These are phyloP conservation scores for Enhydra lutris DNA, from an alignment of 2,113 vertebrate species.

Conservation along the genomic window DNA sequence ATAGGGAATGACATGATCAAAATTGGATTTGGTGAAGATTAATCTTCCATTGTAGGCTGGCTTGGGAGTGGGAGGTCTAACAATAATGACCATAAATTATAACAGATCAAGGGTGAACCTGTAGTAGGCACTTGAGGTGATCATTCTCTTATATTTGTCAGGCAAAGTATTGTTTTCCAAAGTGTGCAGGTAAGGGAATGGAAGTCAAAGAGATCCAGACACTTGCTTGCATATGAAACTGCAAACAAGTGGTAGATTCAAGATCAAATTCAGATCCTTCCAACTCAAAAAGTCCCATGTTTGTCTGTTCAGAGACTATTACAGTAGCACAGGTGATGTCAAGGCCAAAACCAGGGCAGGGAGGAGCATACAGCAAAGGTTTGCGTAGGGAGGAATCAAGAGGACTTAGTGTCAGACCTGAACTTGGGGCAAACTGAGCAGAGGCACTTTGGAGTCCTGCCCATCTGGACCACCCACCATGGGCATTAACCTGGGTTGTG, in stretches of 20 bases:
- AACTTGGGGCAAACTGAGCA: neutral
- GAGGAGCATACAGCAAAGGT: neutral
- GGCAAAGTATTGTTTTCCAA: neutral
- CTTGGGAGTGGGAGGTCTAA: neutral
- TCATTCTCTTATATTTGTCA: neutral
- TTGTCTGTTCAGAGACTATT: constrained; percentile 21
- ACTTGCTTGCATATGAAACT: constrained; percentile 19
- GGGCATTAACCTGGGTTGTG: neutral
- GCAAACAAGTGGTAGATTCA: constrained; percentile 8
- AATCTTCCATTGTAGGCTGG: constrained; percentile 9
- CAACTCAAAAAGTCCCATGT: neutral
- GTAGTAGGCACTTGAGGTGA: neutral
- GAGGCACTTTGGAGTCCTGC: neutral
- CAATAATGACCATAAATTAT: neutral
- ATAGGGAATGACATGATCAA: constrained; percentile 54
- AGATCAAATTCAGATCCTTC: constrained; percentile 44
- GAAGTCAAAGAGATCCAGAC: constrained; percentile 30
- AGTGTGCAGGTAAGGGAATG: constrained; percentile 28
- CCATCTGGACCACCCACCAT: neutral
- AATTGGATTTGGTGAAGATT: constrained; percentile 39
- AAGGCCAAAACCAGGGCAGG: neutral
- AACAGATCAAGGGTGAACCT: neutral
- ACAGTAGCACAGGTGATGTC: neutral
- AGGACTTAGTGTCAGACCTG: neutral
- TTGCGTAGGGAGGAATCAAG: neutral